These are phyloP conservation scores for Stenurella melanura DNA, from an alignment of 2,888 invertebrate genomes.

Conservation along the genomic window DNA sequence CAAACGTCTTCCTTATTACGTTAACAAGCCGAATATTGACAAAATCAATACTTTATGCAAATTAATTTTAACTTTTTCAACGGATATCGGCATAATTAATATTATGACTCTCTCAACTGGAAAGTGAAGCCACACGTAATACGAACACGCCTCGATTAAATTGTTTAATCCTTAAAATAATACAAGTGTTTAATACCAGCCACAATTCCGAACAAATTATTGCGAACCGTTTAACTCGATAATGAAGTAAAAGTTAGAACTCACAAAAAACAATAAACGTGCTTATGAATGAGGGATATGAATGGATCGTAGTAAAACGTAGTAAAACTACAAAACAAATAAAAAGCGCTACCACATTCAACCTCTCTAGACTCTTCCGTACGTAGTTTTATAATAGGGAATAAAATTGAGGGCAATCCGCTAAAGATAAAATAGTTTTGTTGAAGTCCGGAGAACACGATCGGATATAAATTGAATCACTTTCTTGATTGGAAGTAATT, in stretches of 20 bases:
- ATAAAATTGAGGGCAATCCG: constrained; percentile 50
- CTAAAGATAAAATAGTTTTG: constrained; percentile 34
- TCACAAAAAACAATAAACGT: constrained; percentile 52
- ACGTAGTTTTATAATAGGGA: constrained; percentile 58
- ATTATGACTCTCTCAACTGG: neutral
- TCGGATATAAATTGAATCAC: constrained; percentile 20
- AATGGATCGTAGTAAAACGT: constrained; percentile 72
- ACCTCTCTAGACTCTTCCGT: constrained; percentile 58
- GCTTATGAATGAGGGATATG: constrained; percentile 70
- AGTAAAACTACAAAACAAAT: constrained; percentile 74
- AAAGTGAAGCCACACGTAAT: neutral
- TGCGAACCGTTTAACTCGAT: constrained; percentile 34
- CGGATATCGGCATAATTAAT: neutral
- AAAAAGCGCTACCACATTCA: constrained; percentile 71
- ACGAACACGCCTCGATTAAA: neutral
- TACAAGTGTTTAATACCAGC: constrained; percentile 12
- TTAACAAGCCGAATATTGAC: neutral
- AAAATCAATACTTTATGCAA: neutral
- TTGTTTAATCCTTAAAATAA: neutral
- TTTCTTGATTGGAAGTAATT: constrained; percentile 10
- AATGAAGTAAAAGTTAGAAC: constrained; percentile 38
- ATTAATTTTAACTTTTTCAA: neutral
- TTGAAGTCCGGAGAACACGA: constrained; percentile 25
- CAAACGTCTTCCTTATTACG: too few relatives aligned
- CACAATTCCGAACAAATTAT: constrained; percentile 33